Conservation (phyloP, 2,797 vertebrate genomes). For the Enteromius treurensis region DNA sequence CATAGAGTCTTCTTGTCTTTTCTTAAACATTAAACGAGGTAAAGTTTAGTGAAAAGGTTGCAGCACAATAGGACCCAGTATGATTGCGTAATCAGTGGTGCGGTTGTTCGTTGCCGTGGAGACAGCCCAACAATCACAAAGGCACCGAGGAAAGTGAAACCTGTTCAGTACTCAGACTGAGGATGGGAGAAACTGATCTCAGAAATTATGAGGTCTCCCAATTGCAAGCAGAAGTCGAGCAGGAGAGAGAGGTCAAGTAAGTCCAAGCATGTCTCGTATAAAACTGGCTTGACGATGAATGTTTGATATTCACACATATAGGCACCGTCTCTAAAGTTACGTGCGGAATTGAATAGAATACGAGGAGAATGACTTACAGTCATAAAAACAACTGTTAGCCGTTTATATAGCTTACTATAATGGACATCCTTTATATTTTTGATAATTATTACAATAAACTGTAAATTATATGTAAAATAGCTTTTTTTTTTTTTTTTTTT, state of each 20-base stretch:
- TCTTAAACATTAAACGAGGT: neutral
- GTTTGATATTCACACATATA: no score
- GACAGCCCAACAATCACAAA: slow-evolving; percentile 56
- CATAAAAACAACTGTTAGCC: no score
- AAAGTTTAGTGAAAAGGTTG: neutral
- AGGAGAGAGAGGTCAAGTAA: slow-evolving; percentile 75
- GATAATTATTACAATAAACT: no score
- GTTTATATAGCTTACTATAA: no score
- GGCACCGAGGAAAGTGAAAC: neutral
- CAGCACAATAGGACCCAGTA: neutral
- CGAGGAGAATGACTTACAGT: no score
- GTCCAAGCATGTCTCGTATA: slow-evolving; percentile 44
- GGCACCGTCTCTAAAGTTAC: no score
- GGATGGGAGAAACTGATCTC: slow-evolving; percentile 62
- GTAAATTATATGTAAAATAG: no score
- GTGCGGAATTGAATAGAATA: no score
- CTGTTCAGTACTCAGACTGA: slow-evolving; percentile 27
- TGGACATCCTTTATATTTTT: no score
- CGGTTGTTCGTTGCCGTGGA: slow-evolving; percentile 62
- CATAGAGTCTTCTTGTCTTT: neutral
- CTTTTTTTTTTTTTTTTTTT: no score
- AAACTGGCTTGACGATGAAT: no score
- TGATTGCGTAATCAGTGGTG: neutral
- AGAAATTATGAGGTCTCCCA: slow-evolving; percentile 61
- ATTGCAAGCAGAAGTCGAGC: slow-evolving; percentile 69